Conservation (phyloP, 2,113 vertebrate genomes). For the Heterocephalus glaber region DNA sequence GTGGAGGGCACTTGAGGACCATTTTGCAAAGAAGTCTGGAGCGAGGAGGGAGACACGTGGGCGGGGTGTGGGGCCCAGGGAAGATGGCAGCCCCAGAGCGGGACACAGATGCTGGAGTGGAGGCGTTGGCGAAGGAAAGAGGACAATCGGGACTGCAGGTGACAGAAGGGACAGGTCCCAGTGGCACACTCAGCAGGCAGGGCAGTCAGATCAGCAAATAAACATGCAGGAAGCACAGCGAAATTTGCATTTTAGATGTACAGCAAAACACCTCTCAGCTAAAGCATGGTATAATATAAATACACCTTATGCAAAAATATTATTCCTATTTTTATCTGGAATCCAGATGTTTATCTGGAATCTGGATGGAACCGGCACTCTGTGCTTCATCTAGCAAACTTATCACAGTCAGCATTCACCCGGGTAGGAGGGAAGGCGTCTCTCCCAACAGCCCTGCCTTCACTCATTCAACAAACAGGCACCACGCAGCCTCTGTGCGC, state of each 20-base stretch:
- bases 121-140: not conserved
- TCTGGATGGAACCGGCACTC: too few species aligned
- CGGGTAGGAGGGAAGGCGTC: fast-evolving
- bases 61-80: too few species aligned
- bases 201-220: too few species aligned
- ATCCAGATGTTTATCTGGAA: not conserved
- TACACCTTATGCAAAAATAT: not conserved
- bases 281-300: not conserved
- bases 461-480: not conserved
- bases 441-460: not conserved
- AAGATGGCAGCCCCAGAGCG: not conserved
- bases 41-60: not conserved
- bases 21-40: fast-evolving
- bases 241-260: not conserved
- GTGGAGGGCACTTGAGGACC: fast-evolving
- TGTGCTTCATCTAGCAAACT: not conserved
- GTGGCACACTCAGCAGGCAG: too few species aligned
- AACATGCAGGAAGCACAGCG: too few species aligned
- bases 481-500: too few species aligned
- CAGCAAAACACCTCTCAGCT: not conserved
- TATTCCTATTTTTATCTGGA: not conserved
- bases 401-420: too few species aligned
- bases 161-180: not conserved
- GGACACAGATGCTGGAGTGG: fast-evolving
- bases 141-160: fast-evolving